Conservation (phyloP, 2,888 invertebrate species). For the Lepidocyrtinus sp. region DNA sequence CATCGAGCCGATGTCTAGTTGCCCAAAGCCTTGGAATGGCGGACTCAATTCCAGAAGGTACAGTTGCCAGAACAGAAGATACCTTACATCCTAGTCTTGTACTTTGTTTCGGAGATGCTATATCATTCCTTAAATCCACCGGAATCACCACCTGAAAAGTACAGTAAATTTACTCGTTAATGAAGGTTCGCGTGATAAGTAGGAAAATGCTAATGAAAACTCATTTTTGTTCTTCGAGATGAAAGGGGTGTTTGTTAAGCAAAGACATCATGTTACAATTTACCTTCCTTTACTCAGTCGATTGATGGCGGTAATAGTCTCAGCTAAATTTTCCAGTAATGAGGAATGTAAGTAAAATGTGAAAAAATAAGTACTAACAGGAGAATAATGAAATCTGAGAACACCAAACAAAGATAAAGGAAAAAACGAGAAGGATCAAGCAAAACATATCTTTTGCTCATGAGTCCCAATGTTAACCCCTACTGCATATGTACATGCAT, state of each 20-base stretch:
- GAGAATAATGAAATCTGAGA: neutral
- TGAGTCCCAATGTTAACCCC: no score
- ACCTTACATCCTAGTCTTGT: conserved; percentile 72
- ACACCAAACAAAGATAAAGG: neutral
- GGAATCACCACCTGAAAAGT: conserved; percentile 72
- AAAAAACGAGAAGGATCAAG: conserved; percentile 6
- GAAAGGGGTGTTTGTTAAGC: neutral
- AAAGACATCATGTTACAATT: neutral
- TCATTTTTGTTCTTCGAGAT: conserved; percentile 7
- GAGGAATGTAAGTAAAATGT: no score
- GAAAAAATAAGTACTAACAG: neutral
- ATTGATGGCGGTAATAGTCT: neutral
- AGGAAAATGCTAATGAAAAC: neutral
- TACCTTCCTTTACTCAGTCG: no score
- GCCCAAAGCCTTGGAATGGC: conserved; percentile 77
- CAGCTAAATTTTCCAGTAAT: no score
- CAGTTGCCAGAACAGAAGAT: conserved; percentile 72
- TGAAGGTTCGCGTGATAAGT: conserved; percentile 1
- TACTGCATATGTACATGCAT: no score
- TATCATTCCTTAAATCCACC: conserved; percentile 72
- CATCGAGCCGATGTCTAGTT: conserved; percentile 74
- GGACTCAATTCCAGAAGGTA: conserved; percentile 77
- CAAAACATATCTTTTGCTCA: neutral
- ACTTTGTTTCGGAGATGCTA: conserved; percentile 69
- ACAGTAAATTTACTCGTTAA: no score